These are phyloP conservation scores for Trissoscelio sp. DNA, from an alignment of 2,888 invertebrate species.

Conservation along the genomic window DNA sequence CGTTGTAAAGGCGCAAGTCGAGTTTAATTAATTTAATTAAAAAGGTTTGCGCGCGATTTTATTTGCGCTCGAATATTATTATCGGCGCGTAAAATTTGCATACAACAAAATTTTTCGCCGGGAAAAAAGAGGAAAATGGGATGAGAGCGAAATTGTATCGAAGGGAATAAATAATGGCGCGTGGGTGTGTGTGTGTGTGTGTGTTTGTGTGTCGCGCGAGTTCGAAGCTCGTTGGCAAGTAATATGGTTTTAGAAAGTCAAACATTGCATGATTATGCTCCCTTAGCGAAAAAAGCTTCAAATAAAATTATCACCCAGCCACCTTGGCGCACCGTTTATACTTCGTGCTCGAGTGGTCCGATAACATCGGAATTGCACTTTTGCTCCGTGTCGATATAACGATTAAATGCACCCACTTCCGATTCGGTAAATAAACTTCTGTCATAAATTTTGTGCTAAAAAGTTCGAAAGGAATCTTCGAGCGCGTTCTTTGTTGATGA, in stretches of 20 bases:
- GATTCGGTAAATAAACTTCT: constrained; percentile 64
- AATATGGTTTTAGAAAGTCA: constrained; percentile 55
- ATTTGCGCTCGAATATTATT: constrained; percentile 23
- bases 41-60: constrained; percentile 15
- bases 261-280: constrained; percentile 64
- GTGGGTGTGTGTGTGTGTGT: background rate
- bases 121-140: background rate
- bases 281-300: constrained; percentile 52
- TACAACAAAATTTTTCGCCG: background rate
- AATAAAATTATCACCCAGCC: constrained; percentile 65
- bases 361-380: constrained; percentile 64
- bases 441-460: constrained; percentile 58
- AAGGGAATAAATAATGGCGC: background rate
- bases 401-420: constrained; percentile 58
- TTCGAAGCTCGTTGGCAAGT: constrained; percentile 40
- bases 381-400: constrained; percentile 63
- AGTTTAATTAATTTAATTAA: constrained; percentile 54
- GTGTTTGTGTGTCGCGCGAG: constrained; percentile 1
- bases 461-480: constrained; percentile 44
- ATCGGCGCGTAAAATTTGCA: constrained; percentile 5
- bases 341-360: constrained; percentile 62
- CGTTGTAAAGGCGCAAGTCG: constrained; percentile 12
- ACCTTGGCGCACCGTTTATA: constrained; percentile 57
- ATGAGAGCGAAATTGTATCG: background rate
- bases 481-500: constrained; percentile 24